Base-by-base conservation (phyloP, 2,797 vertebrate species). In the Pogonophryne albipinna region DNA sequence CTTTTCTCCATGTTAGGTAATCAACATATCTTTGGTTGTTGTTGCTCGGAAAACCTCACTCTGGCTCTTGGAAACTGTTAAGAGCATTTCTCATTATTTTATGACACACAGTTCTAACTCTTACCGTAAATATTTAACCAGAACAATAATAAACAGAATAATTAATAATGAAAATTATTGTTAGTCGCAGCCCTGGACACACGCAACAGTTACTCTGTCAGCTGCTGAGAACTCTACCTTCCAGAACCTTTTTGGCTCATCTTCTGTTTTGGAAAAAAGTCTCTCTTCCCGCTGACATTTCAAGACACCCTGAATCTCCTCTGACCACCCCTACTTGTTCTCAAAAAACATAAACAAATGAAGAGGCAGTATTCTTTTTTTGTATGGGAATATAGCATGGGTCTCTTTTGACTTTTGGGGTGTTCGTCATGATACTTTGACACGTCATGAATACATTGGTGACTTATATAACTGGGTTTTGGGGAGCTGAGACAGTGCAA, bases 261-360 rank as follows among this genome's bases (percentile, higher is more conserved):
- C 38, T 51, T 71, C 19, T 80, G 52, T 67, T 76, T 77, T 77
- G 69, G 74, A 77, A 65, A 52, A 60, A 67, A 64, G 17, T 12
- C 55, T 47, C 19, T 45, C 19, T 52, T 51, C 20, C 41, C 6
- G 51, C 52, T 66, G 71, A 71, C 56, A 23, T 68, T 27, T 62
- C 23, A 53, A 90, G 83, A 85, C 87, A 8, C 27, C 16, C 19
- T 1, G 42, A 14, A 20, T 49, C 66, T 20, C 59, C 47, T 62
- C 76, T 10, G 17, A 49, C 55, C 73, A 62, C 31, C 62, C 27
- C 46, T 1, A 1, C 62, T 47, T 14, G 3, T 46, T 58, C 46
- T 62, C 58, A 57, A 61, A 52, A 31, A 49, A 44, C 1, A 63
- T 13, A 72, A 76, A 72, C 64, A 81, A 62, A 62, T 58, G 45